These are phyloP conservation scores for Agonopterix subpropinquella DNA, from an alignment of 2,888 invertebrate species.

Conservation along the genomic window DNA sequence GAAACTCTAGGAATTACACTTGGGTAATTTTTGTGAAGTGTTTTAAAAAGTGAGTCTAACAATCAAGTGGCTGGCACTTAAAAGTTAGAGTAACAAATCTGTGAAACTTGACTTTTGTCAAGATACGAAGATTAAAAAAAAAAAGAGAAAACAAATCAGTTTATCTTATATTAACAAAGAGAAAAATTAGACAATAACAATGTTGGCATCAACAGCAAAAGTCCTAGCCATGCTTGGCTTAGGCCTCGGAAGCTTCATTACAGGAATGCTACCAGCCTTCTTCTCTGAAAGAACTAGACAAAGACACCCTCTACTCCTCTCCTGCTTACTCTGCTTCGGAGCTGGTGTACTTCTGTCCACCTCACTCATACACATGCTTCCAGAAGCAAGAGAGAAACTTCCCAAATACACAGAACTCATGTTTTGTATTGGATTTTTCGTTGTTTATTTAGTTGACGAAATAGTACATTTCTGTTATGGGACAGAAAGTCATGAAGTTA, in stretches of 20 bases:
- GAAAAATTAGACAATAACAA: constrained; percentile 23
- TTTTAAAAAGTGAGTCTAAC: no score
- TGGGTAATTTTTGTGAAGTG: no score
- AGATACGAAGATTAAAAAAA: no score
- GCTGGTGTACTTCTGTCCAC: constrained; percentile 88
- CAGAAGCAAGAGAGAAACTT: constrained; percentile 81
- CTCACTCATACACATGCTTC: constrained; percentile 85
- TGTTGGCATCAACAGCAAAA: constrained; percentile 76
- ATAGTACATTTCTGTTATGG: constrained; percentile 81
- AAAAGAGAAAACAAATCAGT: no score
- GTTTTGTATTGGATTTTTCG: constrained; percentile 81
- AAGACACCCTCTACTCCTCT: constrained; percentile 78
- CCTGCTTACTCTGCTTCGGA: constrained; percentile 85
- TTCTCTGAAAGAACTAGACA: constrained; percentile 76
- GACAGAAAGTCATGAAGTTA: constrained; percentile 18
- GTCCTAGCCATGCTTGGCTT: constrained; percentile 79
- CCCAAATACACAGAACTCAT: constrained; percentile 78
- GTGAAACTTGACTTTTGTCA: no score
- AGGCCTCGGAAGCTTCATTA: constrained; percentile 80
- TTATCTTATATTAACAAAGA: neutral
- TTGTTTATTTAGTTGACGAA: constrained; percentile 84
- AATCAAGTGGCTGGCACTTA: no score
- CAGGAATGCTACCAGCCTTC: constrained; percentile 82
- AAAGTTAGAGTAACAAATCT: no score
- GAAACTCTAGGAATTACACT: no score